Base-by-base conservation (phyloP, 37 sponge, comb jelly and placozoan genomes). In the Ephydatia muelleri region DNA sequence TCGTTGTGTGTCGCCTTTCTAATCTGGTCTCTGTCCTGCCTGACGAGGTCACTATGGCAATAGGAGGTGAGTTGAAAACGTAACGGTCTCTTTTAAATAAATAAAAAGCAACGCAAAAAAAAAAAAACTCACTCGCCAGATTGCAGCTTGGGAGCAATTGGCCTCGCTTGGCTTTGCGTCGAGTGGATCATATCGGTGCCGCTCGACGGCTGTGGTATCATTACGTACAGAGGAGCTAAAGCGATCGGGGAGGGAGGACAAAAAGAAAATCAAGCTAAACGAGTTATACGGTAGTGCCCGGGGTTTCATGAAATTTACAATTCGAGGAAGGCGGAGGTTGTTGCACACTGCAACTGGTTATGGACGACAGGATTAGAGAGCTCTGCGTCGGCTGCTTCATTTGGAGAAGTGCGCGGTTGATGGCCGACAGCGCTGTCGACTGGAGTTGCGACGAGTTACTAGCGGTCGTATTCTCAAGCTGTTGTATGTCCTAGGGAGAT, bases 1-100 rank as follows among this genome's bases (percentile, higher is more conserved):
- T 92, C 93, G 79, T 93, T 93, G 77, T 93, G 93, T 48, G 93
- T 87, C 0, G 91, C 90, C 65, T 93, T 93, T n/a, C 93, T 86
- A 49, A 83, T 82, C 29, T 67, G 73, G 40, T 93, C 93, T 65
- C 78, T 80, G 48, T 76, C 80, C 26, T 37, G 68, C 72, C 72
- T 85, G 21, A 81, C 29, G 26, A 47, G 14, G 9, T 81, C 82
- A 11, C 70, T 36, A 25, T 3, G 78, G n/a, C 27, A 27, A 39
- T 48, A 22, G 13, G 0, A 28, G 78, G 47, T 28, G 22, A 21
- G 32, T 19, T 26, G 72, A 47, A 4, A 77, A 57, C 22, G 23
- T 4, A 26, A 77, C 11, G 19, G 21, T 14, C 19, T 22, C 66
- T 65, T 65, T 21, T 21, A 21, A 21, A 22, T 14, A 65, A 65